Conservation (phyloP, 2,797 vertebrate genomes). For the Potorous gilbertii region DNA sequence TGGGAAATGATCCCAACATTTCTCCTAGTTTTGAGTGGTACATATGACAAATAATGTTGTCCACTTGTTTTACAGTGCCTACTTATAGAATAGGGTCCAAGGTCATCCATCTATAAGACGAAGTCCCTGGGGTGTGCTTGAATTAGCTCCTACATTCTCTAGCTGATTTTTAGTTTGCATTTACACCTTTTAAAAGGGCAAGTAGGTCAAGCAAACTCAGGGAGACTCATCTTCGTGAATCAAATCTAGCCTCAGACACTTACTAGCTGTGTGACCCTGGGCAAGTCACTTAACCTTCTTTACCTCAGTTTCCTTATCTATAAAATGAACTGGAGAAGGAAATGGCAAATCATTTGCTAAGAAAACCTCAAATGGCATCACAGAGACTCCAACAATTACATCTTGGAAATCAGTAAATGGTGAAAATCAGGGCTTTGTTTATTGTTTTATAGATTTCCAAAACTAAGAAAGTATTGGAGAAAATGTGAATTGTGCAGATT, state of each 20-base stretch:
- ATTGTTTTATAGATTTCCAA: background rate
- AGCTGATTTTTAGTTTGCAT: background rate
- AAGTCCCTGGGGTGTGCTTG: too few relatives aligned
- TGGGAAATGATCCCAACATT: background rate
- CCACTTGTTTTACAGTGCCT: background rate
- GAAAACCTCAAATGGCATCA: background rate
- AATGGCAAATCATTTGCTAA: background rate
- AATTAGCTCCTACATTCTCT: background rate
- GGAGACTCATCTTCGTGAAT: background rate
- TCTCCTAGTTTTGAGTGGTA: background rate
- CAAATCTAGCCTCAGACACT: background rate
- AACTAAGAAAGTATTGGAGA: background rate
- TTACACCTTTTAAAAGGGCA: background rate
- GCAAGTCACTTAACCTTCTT: background rate
- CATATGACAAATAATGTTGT: background rate
- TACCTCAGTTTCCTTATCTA: background rate
- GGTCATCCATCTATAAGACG: background rate
- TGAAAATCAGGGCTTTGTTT: background rate
- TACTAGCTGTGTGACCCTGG: background rate
- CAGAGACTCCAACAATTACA: background rate
- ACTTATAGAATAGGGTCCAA: background rate
- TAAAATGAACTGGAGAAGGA: background rate
- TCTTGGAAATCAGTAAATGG: background rate
- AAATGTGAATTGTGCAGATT: background rate
- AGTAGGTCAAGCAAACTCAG: background rate